Percentiles rank a stretch among this genome's conserved stretches.
phyloP scores from a whole-genome alignment of 2,113 vertebrate species.

The Vombatus ursinus region DNA sequence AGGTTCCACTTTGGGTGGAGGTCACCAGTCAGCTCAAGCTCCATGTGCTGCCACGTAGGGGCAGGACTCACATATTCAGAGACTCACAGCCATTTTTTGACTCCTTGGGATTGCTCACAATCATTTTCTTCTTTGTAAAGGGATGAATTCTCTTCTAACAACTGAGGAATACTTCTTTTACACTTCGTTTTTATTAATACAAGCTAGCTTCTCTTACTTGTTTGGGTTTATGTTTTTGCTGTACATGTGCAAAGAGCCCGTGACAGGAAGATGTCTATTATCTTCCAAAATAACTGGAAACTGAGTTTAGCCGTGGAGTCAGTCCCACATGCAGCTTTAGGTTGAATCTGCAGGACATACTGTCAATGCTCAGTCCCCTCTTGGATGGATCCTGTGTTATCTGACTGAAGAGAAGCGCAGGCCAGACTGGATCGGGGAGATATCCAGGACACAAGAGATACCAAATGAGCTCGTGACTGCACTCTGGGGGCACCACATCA shows the following conservation, averaged over 20 bases:
- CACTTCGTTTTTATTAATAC: neutral
- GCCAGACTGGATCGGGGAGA: neutral
- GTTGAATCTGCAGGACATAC: neutral
- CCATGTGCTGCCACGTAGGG: slow-evolving; percentile 67
- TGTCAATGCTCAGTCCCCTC: neutral
- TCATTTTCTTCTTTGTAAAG: neutral
- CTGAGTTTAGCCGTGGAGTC: neutral
- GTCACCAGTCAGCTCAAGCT: neutral
- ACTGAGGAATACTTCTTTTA: slow-evolving; percentile 9
- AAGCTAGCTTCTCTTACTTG: neutral
- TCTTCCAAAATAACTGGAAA: neutral
- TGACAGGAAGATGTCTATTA: neutral
- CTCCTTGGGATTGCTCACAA: neutral
- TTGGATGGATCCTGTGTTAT: neutral
- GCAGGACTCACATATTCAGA: slow-evolving; percentile 19
- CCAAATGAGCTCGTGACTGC: neutral
- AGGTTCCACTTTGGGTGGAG: neutral
- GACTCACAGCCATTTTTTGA: neutral
- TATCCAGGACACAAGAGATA: neutral
- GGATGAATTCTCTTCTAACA: neutral
- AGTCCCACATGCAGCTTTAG: neutral
- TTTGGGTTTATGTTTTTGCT: slow-evolving; percentile 27
- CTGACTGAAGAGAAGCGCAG: neutral
- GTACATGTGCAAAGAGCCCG: neutral
- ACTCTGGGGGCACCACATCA: neutral